Base-by-base conservation (phyloP, 2,888 invertebrate species). In the Hedya salicella region DNA sequence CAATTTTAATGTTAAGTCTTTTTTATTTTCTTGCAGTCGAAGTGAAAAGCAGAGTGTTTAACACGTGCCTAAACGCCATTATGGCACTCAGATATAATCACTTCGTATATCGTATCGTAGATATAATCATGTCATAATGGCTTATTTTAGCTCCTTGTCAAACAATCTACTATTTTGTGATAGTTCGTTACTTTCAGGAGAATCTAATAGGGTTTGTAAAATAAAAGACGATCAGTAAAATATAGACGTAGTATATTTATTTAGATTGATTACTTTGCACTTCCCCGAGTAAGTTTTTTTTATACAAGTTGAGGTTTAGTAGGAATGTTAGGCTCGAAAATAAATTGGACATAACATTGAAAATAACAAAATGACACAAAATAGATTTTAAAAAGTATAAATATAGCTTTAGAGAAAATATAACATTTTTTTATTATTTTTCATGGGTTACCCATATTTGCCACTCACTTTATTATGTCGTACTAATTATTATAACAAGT, bases 181-280 rank as follows among this genome's bases (percentile, higher is more conserved):
- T 25, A 6, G 25, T 25, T 6, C 5, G 25, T 25, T n/a, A n/a
- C n/a, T n/a, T n/a, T 25, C 25, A 6, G 6, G 25, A 25, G 6
- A 25, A 25, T 6, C 5, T 25, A 36, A 1, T 9, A 9, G 36
- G 36, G 1, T 25, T 0, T 25, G 42, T 48, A 4, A 70, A 69
- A 70, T 63, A 56, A 62, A 65, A 68, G 54, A 46, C 61, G 42
- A 36, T 50, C 19, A 21, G 19, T 53, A 57, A 52, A 57, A 71
- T 57, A 69, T 70, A 68, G 48, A 68, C 59, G 63, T 63, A 62
- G 66, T 70, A 65, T 63, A 69, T 50, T 67, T 67, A 67, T 60
- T 60, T 53, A 36, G 36, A 36, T 36, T 36, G 9, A 36, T 36
- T 36, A 52, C 39, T 62, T 49, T 70, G 63, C 61, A 57, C 44